Percentiles rank a stretch among this genome's conserved stretches.
These are phyloP conservation scores for Rhynchomys soricoides DNA, from an alignment of 2,113 vertebrate species.

Conservation along the genomic window DNA sequence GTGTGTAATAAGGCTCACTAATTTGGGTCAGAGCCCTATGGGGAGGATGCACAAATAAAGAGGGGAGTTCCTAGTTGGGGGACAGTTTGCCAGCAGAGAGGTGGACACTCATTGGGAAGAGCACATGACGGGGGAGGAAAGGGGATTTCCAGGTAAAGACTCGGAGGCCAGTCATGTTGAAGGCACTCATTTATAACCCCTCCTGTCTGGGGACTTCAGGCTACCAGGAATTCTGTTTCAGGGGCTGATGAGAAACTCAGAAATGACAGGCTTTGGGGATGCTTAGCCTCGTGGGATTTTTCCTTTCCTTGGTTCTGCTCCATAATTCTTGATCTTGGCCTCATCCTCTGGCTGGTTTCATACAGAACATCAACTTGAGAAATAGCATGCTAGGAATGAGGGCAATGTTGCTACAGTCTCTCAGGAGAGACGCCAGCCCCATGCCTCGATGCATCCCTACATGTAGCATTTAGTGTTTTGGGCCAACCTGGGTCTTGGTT, in stretches of 20 bases:
- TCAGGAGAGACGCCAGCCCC: neutral
- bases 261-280: neutral
- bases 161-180: fast-evolving
- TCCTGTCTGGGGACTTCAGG: neutral
- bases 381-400: neutral
- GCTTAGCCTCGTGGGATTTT: fast-evolving
- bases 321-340: neutral
- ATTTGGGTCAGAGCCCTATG: neutral
- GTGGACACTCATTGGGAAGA: too few relatives aligned
- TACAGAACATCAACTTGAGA: neutral
- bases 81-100: neutral
- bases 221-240: neutral
- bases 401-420: neutral
- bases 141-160: neutral
- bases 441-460: neutral
- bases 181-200: neutral
- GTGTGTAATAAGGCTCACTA: too few relatives aligned
- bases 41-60: fast-evolving
- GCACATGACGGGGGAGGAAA: neutral
- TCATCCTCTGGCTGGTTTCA: neutral
- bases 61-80: neutral
- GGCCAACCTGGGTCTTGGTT: neutral
- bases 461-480: neutral
- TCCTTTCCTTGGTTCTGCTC: neutral
- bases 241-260: neutral